Conservation (phyloP, 1,140 invertebrate species). For the Agrypnia vestita region DNA sequence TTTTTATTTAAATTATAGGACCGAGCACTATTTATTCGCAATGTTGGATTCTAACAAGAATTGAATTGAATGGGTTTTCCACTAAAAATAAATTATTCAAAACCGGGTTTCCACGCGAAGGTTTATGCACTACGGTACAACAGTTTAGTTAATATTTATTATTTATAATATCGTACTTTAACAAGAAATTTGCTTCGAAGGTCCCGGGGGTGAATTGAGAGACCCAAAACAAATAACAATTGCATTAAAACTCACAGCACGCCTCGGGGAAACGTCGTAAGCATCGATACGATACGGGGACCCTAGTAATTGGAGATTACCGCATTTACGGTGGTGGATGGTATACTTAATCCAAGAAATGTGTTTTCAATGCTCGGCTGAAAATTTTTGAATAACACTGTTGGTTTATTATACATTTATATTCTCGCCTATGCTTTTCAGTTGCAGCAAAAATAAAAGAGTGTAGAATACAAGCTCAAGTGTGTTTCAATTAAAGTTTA, state of each 20-base stretch:
- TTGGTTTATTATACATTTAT: too few species aligned
- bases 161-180: conserved; percentile 37
- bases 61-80: too few species aligned
- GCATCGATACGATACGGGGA: conserved; percentile 14
- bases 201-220: background rate
- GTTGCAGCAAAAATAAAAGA: too few species aligned
- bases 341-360: conserved; percentile 24
- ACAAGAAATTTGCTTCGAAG: conserved; percentile 18
- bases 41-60: too few species aligned
- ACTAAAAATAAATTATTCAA: conserved; percentile 17
- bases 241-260: conserved; percentile 35
- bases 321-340: conserved; percentile 44
- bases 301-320: conserved; percentile 50
- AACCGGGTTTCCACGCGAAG: background rate
- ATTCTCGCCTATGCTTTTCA: too few species aligned
- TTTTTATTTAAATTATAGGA: too few species aligned
- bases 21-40: too few species aligned
- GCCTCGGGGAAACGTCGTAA: conserved; percentile 17
- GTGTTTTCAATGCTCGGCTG: conserved; percentile 30
- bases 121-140: background rate
- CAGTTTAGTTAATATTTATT: conserved; percentile 10
- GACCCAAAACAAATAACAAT: conserved; percentile 30
- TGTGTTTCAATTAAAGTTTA: too few species aligned
- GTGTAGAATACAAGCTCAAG: too few species aligned
- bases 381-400: too few species aligned